phyloP scores from a whole-genome alignment of 2,113 vertebrate genomes.

The Atractosteus spatula region DNA sequence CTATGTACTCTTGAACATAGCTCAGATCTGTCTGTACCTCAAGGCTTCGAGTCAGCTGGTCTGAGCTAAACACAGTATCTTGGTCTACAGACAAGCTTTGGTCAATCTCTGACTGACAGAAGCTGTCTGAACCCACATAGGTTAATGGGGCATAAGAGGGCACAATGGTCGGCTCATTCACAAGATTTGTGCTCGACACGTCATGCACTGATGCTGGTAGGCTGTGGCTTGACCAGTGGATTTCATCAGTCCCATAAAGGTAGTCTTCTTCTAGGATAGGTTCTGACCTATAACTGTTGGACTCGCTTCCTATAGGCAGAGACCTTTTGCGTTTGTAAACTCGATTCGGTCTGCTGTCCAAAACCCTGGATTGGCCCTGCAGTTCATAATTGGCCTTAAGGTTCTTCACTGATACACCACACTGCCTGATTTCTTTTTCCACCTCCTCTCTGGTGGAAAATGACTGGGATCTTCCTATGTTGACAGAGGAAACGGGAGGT shows the following conservation, averaged over 20 bases:
- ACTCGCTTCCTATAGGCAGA: constrained; percentile 58
- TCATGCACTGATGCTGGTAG: constrained; percentile 36
- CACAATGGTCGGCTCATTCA: constrained; percentile 56
- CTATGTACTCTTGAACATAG: constrained; percentile 70
- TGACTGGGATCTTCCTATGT: constrained; percentile 78
- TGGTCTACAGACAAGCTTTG: constrained; percentile 43
- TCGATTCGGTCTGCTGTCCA: constrained; percentile 40
- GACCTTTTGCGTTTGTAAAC: constrained; percentile 72
- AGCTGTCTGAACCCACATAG: constrained; percentile 42
- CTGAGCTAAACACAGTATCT: constrained; percentile 55
- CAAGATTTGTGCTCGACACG: constrained; percentile 28
- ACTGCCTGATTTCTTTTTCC: constrained; percentile 86
- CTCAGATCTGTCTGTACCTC: constrained; percentile 70
- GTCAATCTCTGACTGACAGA: constrained; percentile 44
- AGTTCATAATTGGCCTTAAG: constrained; percentile 89
- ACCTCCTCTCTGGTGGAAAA: constrained; percentile 85
- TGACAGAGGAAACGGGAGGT: constrained; percentile 34
- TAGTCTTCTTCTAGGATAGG: constrained; percentile 70
- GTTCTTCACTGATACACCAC: constrained; percentile 85
- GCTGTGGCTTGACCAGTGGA: constrained; percentile 30
- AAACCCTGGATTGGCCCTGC: constrained; percentile 45
- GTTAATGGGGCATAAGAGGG: constrained; percentile 45
- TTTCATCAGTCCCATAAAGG: constrained; percentile 34
- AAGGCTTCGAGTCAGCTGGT: constrained; percentile 62
- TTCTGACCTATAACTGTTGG: constrained; percentile 48